Conservation (phyloP, 2,888 invertebrate genomes). For the Seladonia tumulorum region DNA sequence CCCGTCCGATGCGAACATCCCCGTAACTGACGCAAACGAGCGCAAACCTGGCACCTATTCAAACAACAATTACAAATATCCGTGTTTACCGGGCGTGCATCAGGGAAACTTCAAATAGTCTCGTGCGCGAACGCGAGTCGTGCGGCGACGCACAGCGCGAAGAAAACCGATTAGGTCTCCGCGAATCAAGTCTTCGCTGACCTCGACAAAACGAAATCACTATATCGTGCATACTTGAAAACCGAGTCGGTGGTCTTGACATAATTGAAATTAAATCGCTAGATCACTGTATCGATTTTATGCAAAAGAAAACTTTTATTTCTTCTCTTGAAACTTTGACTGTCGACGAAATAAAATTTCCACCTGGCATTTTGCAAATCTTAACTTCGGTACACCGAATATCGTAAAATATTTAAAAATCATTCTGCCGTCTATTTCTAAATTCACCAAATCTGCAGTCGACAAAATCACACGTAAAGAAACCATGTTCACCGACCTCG, state of each 20-base stretch:
- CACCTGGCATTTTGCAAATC: not conserved
- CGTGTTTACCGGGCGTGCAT: conserved; percentile 66
- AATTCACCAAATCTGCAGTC: too few species aligned
- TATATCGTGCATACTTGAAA: too few species aligned
- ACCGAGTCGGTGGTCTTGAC: too few species aligned
- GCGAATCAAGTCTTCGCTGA: not conserved
- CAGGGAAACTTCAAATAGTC: conserved; percentile 64
- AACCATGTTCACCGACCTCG: not conserved
- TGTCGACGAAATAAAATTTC: not conserved
- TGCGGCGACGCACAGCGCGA: not conserved
- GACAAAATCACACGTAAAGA: not conserved
- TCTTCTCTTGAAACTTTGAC: too few species aligned
- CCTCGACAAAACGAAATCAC: not conserved
- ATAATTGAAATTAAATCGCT: too few species aligned
- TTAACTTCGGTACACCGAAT: not conserved
- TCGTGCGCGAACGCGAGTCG: conserved; percentile 16
- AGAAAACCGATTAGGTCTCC: not conserved
- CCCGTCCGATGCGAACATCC: conserved; percentile 42
- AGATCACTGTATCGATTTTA: too few species aligned
- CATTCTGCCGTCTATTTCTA: too few species aligned
- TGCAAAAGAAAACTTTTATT: too few species aligned
- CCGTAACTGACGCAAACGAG: conserved; percentile 51
- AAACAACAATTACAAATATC: conserved; percentile 72
- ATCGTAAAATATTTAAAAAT: not conserved
- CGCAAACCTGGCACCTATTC: conserved; percentile 68